A percentile compares a stretch with the other conserved stretches of the same genome.
Conservation (phyloP, 2,888 invertebrate species). For the Morpho helenor region DNA sequence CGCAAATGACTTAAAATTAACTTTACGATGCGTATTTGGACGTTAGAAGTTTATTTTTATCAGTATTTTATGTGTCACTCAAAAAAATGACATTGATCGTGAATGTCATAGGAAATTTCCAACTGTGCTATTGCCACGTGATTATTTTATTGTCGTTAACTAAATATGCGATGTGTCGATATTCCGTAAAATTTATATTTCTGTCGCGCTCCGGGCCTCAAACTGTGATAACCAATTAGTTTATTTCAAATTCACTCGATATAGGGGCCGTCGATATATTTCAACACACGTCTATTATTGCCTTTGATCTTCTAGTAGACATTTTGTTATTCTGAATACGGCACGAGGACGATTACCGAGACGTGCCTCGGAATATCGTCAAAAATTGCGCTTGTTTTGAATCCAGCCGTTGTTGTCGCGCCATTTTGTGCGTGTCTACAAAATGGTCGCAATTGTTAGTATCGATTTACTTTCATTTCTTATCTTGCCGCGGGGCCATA, state of each 20-base stretch:
- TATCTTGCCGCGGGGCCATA: conserved; percentile 44
- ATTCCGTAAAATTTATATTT: conserved; percentile 24
- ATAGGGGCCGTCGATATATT: conserved; percentile 66
- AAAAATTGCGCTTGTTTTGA: conserved; percentile 53
- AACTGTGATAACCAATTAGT: conserved; percentile 44
- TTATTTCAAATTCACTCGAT: conserved; percentile 58
- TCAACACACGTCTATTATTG: conserved; percentile 69
- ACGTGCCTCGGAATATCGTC: conserved; percentile 67
- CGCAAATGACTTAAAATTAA: no score
- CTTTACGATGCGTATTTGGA: no score
- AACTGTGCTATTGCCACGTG: conserved; percentile 15
- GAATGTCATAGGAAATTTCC: conserved; percentile 5
- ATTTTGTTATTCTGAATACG: conserved; percentile 69
- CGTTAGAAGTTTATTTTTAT: no score
- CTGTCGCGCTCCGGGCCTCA: conserved; percentile 36
- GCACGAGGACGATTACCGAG: conserved; percentile 62
- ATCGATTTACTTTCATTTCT: conserved; percentile 47
- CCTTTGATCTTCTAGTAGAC: conserved; percentile 71
- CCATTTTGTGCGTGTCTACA: conserved; percentile 46
- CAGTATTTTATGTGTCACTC: neutral
- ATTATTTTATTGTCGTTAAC: conserved; percentile 30
- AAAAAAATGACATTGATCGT: conserved; percentile 11
- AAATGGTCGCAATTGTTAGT: conserved; percentile 33
- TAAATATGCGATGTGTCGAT: conserved; percentile 41
- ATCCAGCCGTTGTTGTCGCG: conserved; percentile 26